Percentiles rank a stretch among this genome's conserved stretches.
Evolutionary conservation across 30 jellyfish, hydroid and myxozoan genomes (phyloP).

Genomic region (Cassiopea andromeda): DNA sequence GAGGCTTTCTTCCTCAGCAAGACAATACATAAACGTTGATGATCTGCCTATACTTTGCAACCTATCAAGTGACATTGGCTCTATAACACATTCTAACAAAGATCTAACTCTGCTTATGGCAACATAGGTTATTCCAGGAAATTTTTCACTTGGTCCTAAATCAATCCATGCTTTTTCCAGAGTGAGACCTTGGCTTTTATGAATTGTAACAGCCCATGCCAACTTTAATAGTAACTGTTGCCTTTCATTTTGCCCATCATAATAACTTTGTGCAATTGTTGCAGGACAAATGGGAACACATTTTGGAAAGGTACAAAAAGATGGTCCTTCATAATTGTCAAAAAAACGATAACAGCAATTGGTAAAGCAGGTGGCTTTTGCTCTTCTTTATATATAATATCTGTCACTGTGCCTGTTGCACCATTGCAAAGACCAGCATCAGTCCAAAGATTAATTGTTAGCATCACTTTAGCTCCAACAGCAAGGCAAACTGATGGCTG

Average conservation of each 20-base stretch:
- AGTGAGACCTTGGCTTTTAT: conserved; percentile 84
- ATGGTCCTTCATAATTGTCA: conserved; percentile 13
- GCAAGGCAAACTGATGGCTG: conserved; percentile 23
- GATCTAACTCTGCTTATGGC: conserved; percentile 71
- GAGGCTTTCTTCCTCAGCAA: conserved; percentile 39
- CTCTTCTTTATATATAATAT: conserved; percentile 13
- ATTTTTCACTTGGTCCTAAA: conserved; percentile 55
- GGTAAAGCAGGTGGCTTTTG: conserved; percentile 49
- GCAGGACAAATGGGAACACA: conserved; percentile 49
- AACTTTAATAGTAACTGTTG: conserved; percentile 69
- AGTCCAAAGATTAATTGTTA: conserved; percentile 65
- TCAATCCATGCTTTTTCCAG: conserved; percentile 66
- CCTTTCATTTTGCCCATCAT: conserved; percentile 43
- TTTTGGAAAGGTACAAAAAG: background rate
- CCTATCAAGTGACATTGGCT: conserved; percentile 60
- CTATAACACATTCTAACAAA: conserved; percentile 28
- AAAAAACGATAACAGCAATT: conserved; percentile 42
- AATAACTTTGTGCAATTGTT: conserved; percentile 22
- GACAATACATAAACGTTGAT: background rate
- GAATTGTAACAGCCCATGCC: conserved; percentile 88
- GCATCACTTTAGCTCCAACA: conserved; percentile 63
- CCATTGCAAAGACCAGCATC: conserved; percentile 77
- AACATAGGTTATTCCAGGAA: conserved; percentile 70
- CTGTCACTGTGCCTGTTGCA: conserved; percentile 48
- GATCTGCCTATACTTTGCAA: conserved; percentile 1